These are phyloP conservation scores for Orchesella flavescens DNA, from an alignment of 2,888 invertebrate genomes.

Conservation along the genomic window DNA sequence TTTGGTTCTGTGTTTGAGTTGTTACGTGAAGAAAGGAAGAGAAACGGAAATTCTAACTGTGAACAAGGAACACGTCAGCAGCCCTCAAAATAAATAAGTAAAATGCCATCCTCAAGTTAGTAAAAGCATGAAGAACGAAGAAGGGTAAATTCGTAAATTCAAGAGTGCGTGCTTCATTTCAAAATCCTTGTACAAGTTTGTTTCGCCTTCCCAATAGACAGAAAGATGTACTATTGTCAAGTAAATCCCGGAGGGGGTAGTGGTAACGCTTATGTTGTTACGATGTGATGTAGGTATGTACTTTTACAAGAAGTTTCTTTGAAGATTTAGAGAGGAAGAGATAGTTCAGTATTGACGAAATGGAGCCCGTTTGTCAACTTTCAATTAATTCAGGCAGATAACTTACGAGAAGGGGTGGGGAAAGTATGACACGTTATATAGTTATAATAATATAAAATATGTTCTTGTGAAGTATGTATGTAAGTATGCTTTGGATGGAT, in stretches of 20 bases:
- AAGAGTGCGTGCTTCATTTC: background rate
- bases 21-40: slow-evolving; percentile 46
- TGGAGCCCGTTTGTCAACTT: slow-evolving; percentile 45
- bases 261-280: slow-evolving; percentile 20
- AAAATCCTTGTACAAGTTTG: background rate
- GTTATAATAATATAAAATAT: no score
- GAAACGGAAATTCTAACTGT: slow-evolving; percentile 52
- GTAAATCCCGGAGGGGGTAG: slow-evolving; percentile 56
- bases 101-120: slow-evolving; percentile 35
- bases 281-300: slow-evolving; percentile 5
- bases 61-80: slow-evolving; percentile 52
- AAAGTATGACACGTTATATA: no score
- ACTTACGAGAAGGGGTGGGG: no score
- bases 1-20: background rate
- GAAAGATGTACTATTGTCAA: no score
- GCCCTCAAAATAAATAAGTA: slow-evolving; percentile 56
- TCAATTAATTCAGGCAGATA: slow-evolving; percentile 36
- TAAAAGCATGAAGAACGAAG: no score
- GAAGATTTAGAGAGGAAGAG: slow-evolving; percentile 30
- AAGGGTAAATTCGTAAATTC: no score
- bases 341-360: slow-evolving; percentile 41
- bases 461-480: no score
- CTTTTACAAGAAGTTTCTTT: slow-evolving; percentile 38
- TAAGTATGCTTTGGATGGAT: no score
- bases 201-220: background rate